Percentiles rank a stretch among this genome's conserved stretches.
phyloP scores from a whole-genome alignment of 2,888 invertebrate genomes.

The Volucella inanis region DNA sequence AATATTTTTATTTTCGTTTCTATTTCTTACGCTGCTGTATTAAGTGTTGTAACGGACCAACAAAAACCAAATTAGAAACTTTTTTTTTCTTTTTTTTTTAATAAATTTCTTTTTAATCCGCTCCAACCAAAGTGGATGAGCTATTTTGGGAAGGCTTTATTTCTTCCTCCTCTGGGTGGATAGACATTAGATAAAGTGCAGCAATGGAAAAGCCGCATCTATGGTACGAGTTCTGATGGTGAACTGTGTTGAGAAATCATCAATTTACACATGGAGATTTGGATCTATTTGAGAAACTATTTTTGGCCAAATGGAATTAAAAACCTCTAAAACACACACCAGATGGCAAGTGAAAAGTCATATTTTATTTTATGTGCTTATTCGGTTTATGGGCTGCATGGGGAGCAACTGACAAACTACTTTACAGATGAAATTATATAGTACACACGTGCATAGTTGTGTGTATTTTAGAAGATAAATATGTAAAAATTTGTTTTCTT shows the following conservation, averaged over 20 bases:
- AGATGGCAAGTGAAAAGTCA: conserved; percentile 62
- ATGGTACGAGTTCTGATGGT: conserved; percentile 20
- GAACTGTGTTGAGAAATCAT: conserved; percentile 44
- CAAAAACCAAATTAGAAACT: conserved; percentile 58
- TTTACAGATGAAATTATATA: conserved; percentile 13
- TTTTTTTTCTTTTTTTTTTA: conserved; percentile 18
- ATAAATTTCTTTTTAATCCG: conserved; percentile 19
- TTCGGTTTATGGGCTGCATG: conserved; percentile 15
- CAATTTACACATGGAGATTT: conserved; percentile 45
- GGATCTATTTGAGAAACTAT: conserved; percentile 53
- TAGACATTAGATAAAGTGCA: conserved; percentile 60
- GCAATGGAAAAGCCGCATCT: conserved; percentile 39
- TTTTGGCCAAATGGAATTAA: conserved; percentile 54
- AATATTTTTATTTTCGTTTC: conserved; percentile 66
- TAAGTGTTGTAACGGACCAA: conserved; percentile 58
- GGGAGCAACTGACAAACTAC: conserved; percentile 10
- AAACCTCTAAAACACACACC: conserved; percentile 48
- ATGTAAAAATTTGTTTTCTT: no score
- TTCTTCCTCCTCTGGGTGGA: conserved; percentile 29
- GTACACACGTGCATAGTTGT: no score
- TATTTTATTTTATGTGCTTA: conserved; percentile 55
- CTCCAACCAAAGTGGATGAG: conserved; percentile 43
- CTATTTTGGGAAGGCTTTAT: conserved; percentile 67
- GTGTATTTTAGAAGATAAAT: no score
- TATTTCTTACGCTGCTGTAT: conserved; percentile 36